Percentiles rank a stretch among this genome's conserved stretches.
phyloP scores from a whole-genome alignment of 2,888 invertebrate species.

The Panopea generosa region DNA sequence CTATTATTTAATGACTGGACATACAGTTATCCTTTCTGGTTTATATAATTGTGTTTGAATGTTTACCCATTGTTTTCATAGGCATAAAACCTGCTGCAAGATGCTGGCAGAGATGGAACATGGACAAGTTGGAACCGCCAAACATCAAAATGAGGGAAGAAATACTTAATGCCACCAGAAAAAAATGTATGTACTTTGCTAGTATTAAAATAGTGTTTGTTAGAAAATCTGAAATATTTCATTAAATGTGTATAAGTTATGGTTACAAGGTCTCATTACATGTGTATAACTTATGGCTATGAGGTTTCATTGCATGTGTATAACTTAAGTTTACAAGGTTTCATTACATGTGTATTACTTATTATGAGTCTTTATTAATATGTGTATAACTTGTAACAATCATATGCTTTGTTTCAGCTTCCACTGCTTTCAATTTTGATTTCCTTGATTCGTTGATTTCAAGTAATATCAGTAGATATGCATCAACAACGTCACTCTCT shows the following conservation, averaged over 20 bases:
- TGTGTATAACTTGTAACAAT: no score
- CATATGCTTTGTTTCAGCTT: constrained; percentile 66
- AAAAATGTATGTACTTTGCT: constrained; percentile 67
- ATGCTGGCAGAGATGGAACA: constrained; percentile 81
- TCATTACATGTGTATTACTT: no score
- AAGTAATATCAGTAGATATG: constrained; percentile 72
- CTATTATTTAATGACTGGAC: no score
- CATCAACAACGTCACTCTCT: constrained; percentile 71
- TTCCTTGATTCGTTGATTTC: constrained; percentile 76
- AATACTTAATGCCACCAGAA: constrained; percentile 75
- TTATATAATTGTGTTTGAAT: no score
- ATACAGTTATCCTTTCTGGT: no score
- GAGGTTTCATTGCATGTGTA: no score
- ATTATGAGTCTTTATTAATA: not conserved
- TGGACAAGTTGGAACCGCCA: constrained; percentile 81
- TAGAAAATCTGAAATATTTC: no score
- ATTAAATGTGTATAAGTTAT: no score
- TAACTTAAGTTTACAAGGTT: no score
- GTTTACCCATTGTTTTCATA: constrained; percentile 50
- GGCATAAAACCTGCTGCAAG: constrained; percentile 82
- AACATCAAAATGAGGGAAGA: constrained; percentile 82
- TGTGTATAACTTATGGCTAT: no score
- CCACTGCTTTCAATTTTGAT: constrained; percentile 76
- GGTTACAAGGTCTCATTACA: no score
- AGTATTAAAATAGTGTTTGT: no score